Evolutionary conservation across 2,797 vertebrate genomes (phyloP).

Genomic region (Danio aesculapii): DNA sequence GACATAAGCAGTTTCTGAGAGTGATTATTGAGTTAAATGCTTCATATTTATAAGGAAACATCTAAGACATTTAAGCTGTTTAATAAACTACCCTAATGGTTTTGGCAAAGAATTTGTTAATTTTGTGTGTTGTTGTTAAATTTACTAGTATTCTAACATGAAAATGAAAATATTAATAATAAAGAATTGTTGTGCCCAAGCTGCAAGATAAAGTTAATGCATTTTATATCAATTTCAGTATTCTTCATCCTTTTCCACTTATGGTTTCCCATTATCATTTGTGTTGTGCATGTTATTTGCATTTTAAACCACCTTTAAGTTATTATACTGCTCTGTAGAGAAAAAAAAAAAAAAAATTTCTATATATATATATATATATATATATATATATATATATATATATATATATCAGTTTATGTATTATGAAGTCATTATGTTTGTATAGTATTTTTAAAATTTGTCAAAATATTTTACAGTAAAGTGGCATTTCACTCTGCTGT

Average conservation of each 20-base stretch:
- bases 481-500: not conserved
- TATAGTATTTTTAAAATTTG: slow-evolving; percentile 47
- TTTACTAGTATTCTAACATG: not conserved
- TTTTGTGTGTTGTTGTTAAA: not conserved
- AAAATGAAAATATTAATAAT: not conserved
- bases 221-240: not conserved
- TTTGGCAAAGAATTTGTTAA: not conserved
- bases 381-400: too few relatives aligned
- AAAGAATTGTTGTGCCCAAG: not conserved
- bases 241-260: not conserved
- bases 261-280: not conserved
- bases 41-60: not conserved
- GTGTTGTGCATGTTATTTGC: not conserved
- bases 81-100: not conserved
- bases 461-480: not conserved
- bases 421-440: slow-evolving; percentile 60
- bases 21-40: not conserved
- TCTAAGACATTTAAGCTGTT: not conserved
- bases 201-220: not conserved
- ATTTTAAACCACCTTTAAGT: not conserved
- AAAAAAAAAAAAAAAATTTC: too few relatives aligned
- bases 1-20: not conserved
- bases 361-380: too few relatives aligned
- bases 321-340: too few relatives aligned
- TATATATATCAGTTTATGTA: too few relatives aligned